Evolutionary conservation across 2,888 invertebrate species (phyloP), one percentile per base, ranked within the genome.

Genomic region (Diaprepes abbreviatus): DNA sequence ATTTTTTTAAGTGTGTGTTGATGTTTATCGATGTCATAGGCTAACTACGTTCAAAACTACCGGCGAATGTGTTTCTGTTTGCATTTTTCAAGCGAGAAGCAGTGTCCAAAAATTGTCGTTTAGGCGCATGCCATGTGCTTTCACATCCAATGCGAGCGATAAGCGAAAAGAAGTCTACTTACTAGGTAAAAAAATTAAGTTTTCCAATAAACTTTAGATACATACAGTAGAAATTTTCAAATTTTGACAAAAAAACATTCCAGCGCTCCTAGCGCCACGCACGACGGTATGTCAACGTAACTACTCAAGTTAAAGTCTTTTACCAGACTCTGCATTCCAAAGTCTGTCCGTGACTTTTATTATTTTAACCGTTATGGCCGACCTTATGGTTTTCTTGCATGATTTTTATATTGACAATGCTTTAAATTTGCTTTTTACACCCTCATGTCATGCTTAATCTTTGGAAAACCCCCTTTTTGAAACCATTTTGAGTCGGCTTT

Each of bases 91-190:
- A 67, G 52, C 63, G 10, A 67, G 71, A 71, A 71, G 52, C 63
- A 67, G 66, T 63, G 66, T 67, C 59, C 35, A 67, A 71, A 68
- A 60, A 64, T 71, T 67, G 59, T 66, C 63, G 33, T 71, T 71
- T 71, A 67, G 67, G 67, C 71, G 71, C 71, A 71, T 71, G 71
- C 71, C 66, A 71, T 72, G 74, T 74, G 72, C 71, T 74, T 73
- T 72, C 33, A 71, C 68, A 55, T 65, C 60, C 52, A 64, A 71
- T 63, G 7, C 52, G 59, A 65, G 54, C 66, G 68, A 74, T 73
- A 73, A 74, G 67, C 69, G 66, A 73, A 74, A 73, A 73, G 74
- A 74, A 74, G 74, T 72, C 74, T 50, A 69, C 71, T 63, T 68
- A 68, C 57, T 74, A 77, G 76, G 77, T 77, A 75, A 74, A 73